A percentile compares a stretch with the other conserved stretches of the same genome.
Evolutionary conservation across 2,888 invertebrate genomes (phyloP).

Genomic region (Netelia virgata): DNA sequence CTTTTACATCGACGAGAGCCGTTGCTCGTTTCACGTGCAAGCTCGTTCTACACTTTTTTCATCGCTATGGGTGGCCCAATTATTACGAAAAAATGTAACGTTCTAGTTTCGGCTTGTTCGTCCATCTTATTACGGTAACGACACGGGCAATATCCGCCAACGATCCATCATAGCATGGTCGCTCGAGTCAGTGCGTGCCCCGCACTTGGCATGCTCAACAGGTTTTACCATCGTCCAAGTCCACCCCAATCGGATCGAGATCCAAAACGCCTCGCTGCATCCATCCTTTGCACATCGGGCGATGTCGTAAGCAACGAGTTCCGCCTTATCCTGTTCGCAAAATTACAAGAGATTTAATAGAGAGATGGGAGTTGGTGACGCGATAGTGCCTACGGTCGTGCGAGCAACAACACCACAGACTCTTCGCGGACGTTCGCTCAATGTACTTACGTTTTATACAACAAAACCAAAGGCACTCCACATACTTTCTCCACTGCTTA

Average conservation of each 20-base stretch:
- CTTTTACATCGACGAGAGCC: background rate
- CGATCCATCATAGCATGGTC: background rate
- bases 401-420: background rate
- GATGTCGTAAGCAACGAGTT: constrained; percentile 20
- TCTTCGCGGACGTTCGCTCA: too few species aligned
- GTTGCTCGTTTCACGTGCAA: background rate
- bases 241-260: background rate
- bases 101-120: too few species aligned
- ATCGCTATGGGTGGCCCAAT: too few species aligned
- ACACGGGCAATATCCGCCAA: too few species aligned
- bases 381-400: constrained; percentile 26
- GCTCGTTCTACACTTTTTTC: background rate
- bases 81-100: too few species aligned
- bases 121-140: too few species aligned
- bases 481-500: too few species aligned
- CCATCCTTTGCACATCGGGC: background rate
- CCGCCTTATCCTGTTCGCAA: constrained; percentile 12
- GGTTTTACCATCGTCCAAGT: constrained; percentile 52
- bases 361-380: constrained; percentile 5
- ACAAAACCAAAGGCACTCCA: too few species aligned
- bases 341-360: constrained; percentile 33
- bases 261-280: background rate
- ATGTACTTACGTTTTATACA: too few species aligned
- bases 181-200: constrained; percentile 40
- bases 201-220: constrained; percentile 60